Evolutionary conservation across 2,888 invertebrate genomes (phyloP).

Genomic region (Agriopis marginaria): DNA sequence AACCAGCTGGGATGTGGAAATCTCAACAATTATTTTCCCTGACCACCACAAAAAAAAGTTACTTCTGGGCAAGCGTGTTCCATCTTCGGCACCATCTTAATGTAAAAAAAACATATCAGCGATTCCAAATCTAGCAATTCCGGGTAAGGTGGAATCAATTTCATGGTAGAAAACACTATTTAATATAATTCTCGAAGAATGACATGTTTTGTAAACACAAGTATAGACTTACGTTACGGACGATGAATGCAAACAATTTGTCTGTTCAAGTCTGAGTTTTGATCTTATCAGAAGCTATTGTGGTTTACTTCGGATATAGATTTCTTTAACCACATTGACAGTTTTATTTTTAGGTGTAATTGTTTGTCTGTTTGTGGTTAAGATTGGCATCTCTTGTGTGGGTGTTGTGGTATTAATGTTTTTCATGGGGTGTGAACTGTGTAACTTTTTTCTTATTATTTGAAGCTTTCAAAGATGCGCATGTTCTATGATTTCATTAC

Average conservation of each 20-base stretch:
- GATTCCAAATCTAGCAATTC: constrained; percentile 47
- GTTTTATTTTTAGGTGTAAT: constrained; percentile 60
- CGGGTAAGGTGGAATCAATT: constrained; percentile 70
- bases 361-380: constrained; percentile 46
- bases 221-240: constrained; percentile 64
- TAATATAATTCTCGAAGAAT: constrained; percentile 64
- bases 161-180: constrained; percentile 69
- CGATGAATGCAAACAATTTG: constrained; percentile 75
- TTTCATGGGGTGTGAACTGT: constrained; percentile 35
- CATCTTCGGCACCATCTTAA: not conserved
- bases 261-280: constrained; percentile 70
- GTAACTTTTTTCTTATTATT: constrained; percentile 28
- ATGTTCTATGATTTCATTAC: not conserved
- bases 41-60: too few relatives aligned
- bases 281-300: constrained; percentile 80
- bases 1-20: too few relatives aligned
- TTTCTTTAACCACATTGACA: constrained; percentile 61
- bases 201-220: constrained; percentile 83
- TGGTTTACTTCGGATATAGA: constrained; percentile 67
- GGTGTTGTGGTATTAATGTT: constrained; percentile 39
- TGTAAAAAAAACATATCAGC: constrained; percentile 14
- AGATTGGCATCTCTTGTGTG: constrained; percentile 45
- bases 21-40: too few relatives aligned
- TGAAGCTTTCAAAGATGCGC: constrained; percentile 30
- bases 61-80: too few relatives aligned